Evolutionary conservation across 2,888 invertebrate genomes (phyloP).

Genomic region (Adela reaumurella): DNA sequence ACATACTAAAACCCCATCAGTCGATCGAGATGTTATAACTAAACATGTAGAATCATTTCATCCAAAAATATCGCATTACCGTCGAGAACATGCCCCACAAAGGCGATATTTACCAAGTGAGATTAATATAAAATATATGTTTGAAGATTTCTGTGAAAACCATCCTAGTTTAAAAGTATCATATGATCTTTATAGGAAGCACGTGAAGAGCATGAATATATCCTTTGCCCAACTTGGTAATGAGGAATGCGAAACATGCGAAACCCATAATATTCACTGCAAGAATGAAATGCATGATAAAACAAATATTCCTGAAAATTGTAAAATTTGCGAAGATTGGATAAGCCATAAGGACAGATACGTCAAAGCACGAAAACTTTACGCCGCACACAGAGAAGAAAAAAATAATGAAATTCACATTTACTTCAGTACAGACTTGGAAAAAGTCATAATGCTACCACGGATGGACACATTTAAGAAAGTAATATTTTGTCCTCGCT

Average conservation of each 20-base stretch:
- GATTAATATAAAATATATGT: slow-evolving; percentile 2
- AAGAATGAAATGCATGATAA: slow-evolving; percentile 6
- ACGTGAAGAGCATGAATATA: slow-evolving; percentile 7
- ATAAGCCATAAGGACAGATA: slow-evolving; percentile 7
- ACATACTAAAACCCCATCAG: slow-evolving; percentile 4
- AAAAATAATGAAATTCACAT: slow-evolving; percentile 6
- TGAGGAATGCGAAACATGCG: slow-evolving; percentile 6
- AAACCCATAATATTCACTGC: slow-evolving; percentile 5
- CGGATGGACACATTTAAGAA: slow-evolving; percentile 12
- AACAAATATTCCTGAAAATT: slow-evolving; percentile 2
- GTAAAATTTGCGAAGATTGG: slow-evolving; percentile 8
- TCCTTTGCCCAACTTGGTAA: slow-evolving; percentile 6
- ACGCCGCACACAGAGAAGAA: slow-evolving; percentile 4
- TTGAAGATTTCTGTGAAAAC: slow-evolving; percentile 4
- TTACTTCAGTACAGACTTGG: slow-evolving; percentile 9
- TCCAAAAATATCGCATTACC: slow-evolving; percentile 4
- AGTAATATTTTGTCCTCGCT: slow-evolving; percentile 11
- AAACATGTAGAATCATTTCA: slow-evolving; percentile 5
- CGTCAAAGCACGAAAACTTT: slow-evolving; percentile 8
- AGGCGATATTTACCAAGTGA: slow-evolving; percentile 4
- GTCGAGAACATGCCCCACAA: slow-evolving; percentile 5
- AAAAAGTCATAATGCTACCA: slow-evolving; percentile 14
- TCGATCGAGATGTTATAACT: slow-evolving; percentile 4
- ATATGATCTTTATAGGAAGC: slow-evolving; percentile 6
- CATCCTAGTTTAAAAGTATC: slow-evolving; percentile 4